These are phyloP conservation scores for Isotomurus palustris DNA, from an alignment of 2,888 invertebrate genomes.

Conservation along the genomic window DNA sequence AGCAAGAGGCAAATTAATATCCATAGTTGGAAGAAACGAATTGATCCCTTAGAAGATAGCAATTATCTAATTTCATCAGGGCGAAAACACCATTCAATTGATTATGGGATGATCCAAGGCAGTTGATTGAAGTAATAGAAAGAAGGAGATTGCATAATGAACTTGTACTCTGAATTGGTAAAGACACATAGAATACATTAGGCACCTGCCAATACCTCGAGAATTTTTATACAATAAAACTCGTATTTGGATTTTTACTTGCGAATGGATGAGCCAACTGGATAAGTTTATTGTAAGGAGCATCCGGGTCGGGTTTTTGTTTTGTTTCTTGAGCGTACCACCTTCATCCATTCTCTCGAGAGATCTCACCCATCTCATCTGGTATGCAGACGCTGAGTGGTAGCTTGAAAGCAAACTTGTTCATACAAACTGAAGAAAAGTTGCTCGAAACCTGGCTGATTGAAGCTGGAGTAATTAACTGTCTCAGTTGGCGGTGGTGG, in stretches of 20 bases:
- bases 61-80: neutral
- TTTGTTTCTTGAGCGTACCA: neutral
- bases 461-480: constrained; percentile 30
- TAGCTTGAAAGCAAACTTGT: constrained; percentile 22
- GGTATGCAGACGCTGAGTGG: too few relatives aligned
- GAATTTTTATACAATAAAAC: constrained; percentile 29
- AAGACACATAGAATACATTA: neutral
- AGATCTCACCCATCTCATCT: too few relatives aligned
- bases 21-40: too few relatives aligned
- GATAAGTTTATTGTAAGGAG: too few relatives aligned
- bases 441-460: constrained; percentile 2
- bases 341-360: too few relatives aligned
- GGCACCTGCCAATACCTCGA: constrained; percentile 31
- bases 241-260: constrained; percentile 14
- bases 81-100: neutral
- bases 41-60: neutral
- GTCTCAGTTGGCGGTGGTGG: constrained; percentile 40
- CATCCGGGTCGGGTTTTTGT: constrained; percentile 2
- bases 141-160: neutral
- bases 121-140: neutral
- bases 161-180: neutral
- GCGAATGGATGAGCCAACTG: neutral
- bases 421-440: constrained; percentile 25
- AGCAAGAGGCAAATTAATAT: too few relatives aligned
- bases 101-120: neutral